phyloP scores from a whole-genome alignment of 2,113 vertebrate species.

The Poecile atricapillus region DNA sequence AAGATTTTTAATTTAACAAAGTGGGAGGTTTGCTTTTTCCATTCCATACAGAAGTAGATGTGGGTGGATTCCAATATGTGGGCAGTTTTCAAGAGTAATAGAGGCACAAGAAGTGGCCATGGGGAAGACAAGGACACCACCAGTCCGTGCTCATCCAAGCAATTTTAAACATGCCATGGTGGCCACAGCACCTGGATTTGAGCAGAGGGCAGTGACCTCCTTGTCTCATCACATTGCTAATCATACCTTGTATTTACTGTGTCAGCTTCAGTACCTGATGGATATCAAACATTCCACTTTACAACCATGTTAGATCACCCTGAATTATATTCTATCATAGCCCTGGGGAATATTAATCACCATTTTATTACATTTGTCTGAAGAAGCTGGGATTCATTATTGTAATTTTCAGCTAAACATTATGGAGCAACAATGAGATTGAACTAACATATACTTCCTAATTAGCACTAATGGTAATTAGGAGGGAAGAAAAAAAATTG shows the following conservation, averaged over 20 bases:
- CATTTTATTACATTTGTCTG: slow-evolving; percentile 7
- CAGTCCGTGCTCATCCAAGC: not conserved
- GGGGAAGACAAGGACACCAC: not conserved
- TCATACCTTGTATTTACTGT: not conserved
- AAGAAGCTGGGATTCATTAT: slow-evolving; percentile 17
- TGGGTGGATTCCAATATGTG: not conserved
- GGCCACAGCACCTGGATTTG: not conserved
- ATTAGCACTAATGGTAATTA: slow-evolving; percentile 30
- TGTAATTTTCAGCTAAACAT: not conserved
- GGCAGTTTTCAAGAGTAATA: not conserved
- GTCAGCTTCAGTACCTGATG: not conserved
- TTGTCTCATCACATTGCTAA: not conserved
- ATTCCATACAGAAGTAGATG: not conserved
- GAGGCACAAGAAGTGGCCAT: not conserved
- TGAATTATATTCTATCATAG: not conserved
- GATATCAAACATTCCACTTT: not conserved
- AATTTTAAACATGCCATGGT: not conserved
- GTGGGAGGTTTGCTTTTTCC: not conserved
- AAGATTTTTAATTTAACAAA: not conserved
- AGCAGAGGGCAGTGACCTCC: not conserved
- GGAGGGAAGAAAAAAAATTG: not conserved
- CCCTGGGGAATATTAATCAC: slow-evolving; percentile 20
- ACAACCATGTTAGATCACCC: not conserved
- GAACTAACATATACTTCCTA: slow-evolving; percentile 9
- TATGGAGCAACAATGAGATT: slow-evolving; percentile 7